phyloP scores from a whole-genome alignment of 2,797 vertebrate genomes.

The Cyprinodon diabolis region DNA sequence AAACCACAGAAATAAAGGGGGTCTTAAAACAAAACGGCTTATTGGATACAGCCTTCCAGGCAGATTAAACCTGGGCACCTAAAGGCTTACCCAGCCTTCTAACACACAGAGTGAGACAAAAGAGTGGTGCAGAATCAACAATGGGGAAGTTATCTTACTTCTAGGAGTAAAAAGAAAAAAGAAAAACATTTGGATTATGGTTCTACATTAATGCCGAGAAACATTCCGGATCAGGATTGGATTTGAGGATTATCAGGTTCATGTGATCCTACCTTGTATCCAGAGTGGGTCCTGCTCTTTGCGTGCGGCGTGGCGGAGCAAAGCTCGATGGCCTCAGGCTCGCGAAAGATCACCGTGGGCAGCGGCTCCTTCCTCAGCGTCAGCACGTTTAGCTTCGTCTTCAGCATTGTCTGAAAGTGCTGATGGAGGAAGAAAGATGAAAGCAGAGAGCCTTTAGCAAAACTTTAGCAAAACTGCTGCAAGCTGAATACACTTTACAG shows the following conservation, averaged over 20 bases:
- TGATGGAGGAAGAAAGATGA: slow-evolving; percentile 64
- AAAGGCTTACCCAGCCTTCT: slow-evolving; percentile 17
- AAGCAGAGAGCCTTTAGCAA: slow-evolving; percentile 24
- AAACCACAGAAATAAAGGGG: slow-evolving; percentile 32
- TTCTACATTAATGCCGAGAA: slow-evolving; percentile 58
- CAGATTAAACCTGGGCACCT: slow-evolving; percentile 23
- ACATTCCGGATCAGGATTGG: slow-evolving; percentile 29
- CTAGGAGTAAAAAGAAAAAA: slow-evolving; percentile 22
- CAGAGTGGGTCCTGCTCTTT: slow-evolving; percentile 87
- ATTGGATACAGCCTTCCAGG: slow-evolving; percentile 38
- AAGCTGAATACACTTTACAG: slow-evolving; percentile 6
- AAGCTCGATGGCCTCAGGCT: slow-evolving; percentile 97
- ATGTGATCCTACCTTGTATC: slow-evolving; percentile 90
- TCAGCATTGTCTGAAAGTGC: slow-evolving; percentile 99
- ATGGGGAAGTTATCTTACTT: slow-evolving; percentile 32
- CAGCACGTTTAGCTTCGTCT: slow-evolving; percentile 97
- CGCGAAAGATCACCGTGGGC: slow-evolving; percentile 96
- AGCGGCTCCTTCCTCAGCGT: slow-evolving; percentile 96
- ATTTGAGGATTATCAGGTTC: slow-evolving; percentile 54
- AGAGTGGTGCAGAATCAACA: slow-evolving; percentile 1
- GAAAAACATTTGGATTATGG: slow-evolving; percentile 54
- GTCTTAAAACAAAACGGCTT: slow-evolving; percentile 32
- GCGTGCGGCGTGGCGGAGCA: slow-evolving; percentile 91
- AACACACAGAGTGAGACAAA: slow-evolving; percentile 31
- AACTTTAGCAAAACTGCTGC: slow-evolving; percentile 8